Evolutionary conservation across 1,140 invertebrate species (phyloP).

Genomic region (Onthophagus taurus): DNA sequence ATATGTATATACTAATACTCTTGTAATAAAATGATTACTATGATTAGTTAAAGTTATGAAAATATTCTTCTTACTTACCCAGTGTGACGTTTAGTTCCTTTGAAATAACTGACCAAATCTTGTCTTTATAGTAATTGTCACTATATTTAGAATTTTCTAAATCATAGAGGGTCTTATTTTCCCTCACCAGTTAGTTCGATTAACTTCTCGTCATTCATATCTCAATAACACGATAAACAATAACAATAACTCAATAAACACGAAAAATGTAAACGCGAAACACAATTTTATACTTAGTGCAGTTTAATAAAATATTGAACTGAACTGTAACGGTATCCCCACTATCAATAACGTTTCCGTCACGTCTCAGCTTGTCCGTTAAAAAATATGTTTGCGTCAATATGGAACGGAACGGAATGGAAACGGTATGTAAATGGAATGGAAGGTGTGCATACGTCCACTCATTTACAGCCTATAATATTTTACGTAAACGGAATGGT

Average conservation of each 20-base stretch:
- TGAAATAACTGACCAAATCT: too few relatives aligned
- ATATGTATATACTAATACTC: too few relatives aligned
- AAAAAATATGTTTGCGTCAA: constrained; percentile 1
- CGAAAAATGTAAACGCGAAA: too few relatives aligned
- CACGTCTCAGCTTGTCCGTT: background rate
- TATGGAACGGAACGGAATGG: background rate
- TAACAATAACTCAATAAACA: too few relatives aligned
- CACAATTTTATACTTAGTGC: too few relatives aligned
- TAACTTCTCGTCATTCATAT: constrained; percentile 5
- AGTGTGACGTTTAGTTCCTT: too few relatives aligned
- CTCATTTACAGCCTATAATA: background rate
- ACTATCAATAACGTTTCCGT: background rate
- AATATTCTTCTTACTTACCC: too few relatives aligned
- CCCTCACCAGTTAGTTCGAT: constrained; percentile 3
- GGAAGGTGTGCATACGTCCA: background rate
- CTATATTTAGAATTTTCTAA: constrained; percentile 4
- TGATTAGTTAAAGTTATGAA: too few relatives aligned
- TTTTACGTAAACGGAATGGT: constrained; percentile 1
- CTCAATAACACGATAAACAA: background rate
- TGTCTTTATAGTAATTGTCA: constrained; percentile 6
- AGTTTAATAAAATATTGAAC: too few relatives aligned
- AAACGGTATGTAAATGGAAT: background rate
- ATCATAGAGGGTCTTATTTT: constrained; percentile 4
- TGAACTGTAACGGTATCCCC: too few relatives aligned
- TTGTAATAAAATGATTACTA: too few relatives aligned